phyloP scores from a whole-genome alignment of 1,140 invertebrate genomes.

The Stenopsyche tienmushanensis region DNA sequence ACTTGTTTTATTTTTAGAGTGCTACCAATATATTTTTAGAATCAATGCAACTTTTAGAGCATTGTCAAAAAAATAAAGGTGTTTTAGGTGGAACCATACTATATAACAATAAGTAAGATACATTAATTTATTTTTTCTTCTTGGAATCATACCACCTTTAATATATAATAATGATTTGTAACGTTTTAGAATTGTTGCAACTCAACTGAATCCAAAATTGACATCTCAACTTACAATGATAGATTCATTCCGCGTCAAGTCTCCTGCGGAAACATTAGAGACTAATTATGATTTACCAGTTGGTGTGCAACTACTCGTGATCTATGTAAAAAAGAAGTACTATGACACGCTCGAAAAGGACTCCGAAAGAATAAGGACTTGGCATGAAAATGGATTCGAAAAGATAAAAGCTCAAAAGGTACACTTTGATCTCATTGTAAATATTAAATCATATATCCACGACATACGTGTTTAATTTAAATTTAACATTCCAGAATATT shows the following conservation, averaged over 20 bases:
- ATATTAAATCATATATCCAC: not conserved
- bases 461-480: not conserved
- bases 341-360: conserved; percentile 58
- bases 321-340: conserved; percentile 68
- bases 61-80: conserved; percentile 70
- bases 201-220: conserved; percentile 70
- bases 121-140: conserved; percentile 1
- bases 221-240: conserved; percentile 77
- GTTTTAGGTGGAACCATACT: conserved; percentile 76
- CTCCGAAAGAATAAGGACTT: conserved; percentile 43
- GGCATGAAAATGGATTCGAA: conserved; percentile 35
- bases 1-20: conserved; percentile 59
- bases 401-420: conserved; percentile 34
- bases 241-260: conserved; percentile 78
- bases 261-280: conserved; percentile 67
- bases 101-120: conserved; percentile 77
- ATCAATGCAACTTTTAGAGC: conserved; percentile 76
- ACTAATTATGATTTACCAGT: conserved; percentile 70
- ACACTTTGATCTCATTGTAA: not conserved
- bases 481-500: conserved; percentile 29
- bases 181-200: conserved; percentile 70
- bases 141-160: not conserved
- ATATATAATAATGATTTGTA: not conserved
- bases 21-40: conserved; percentile 78
- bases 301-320: conserved; percentile 75